Base-by-base conservation (phyloP, 2,113 vertebrate species). In the Monopterus albus region DNA sequence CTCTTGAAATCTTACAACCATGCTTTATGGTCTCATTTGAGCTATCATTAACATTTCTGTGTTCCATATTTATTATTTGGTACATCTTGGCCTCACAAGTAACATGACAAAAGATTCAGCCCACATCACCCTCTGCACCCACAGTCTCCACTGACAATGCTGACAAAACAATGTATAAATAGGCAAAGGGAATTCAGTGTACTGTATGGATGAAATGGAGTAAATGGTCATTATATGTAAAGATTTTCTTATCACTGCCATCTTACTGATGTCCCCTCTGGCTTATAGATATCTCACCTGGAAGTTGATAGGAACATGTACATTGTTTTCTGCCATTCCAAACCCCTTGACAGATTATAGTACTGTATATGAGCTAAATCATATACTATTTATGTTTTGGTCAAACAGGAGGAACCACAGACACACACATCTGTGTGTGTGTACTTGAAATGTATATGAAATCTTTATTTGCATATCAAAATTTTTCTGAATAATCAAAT, bases 61-160 rank as follows among this genome's bases (percentile, higher is more conserved):
- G 45, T 2, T 36, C 14, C 15, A 14, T 51, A 38, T 76, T 66
- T 42, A 42, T 75, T 28, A 63, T 56, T 35, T n/a, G 21, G 15
- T 25, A 1, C 20, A 20, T 58, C 20, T 52, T 38, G 21, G 25
- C 40, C n/a, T 59, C 39, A 47, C 42, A 62, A 14, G n/a, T 25
- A 21, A 40, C 35, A 12, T 43, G 29, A 71, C 53, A 49, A 46
- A 50, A 28, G 46, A 57, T 9, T 38, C 28, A 17, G 42, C 64
- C 62, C 45, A 31, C 57, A 20, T 42, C 21, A 57, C 29, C 28
- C 49, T 21, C 21, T 59, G 20, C 5, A 6, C 20, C 26, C 65
- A 40, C 15, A 50, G 28, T 7, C 39, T 53, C 4, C 11, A 7
- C 10, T 26, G 25, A 40, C 21, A 29, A 36, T 39, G 15, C 49